phyloP scores from a whole-genome alignment of 2,888 invertebrate genomes.

The Catocala nupta region DNA sequence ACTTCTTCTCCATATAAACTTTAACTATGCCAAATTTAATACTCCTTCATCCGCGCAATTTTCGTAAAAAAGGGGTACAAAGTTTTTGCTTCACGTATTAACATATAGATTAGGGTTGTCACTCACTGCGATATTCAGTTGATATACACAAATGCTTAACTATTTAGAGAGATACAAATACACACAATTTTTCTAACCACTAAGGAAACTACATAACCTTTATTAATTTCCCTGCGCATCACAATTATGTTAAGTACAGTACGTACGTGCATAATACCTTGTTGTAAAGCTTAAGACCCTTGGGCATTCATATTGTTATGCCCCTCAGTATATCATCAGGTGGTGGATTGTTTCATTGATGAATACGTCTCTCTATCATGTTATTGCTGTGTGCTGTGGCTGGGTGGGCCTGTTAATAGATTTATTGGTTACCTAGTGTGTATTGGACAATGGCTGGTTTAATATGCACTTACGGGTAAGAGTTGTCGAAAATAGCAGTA shows the following conservation, averaged over 20 bases:
- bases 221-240: constrained; percentile 38
- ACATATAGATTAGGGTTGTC: too few relatives aligned
- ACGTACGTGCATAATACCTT: constrained; percentile 49
- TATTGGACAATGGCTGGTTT: constrained; percentile 18
- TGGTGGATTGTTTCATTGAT: constrained; percentile 54
- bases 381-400: constrained; percentile 35
- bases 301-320: constrained; percentile 42
- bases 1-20: too few relatives aligned
- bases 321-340: constrained; percentile 57
- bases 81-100: too few relatives aligned
- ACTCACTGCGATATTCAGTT: too few relatives aligned
- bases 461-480: background rate
- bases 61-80: too few relatives aligned
- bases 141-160: too few relatives aligned
- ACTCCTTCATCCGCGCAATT: too few relatives aligned
- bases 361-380: constrained; percentile 50
- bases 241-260: constrained; percentile 20
- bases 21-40: too few relatives aligned
- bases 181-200: too few relatives aligned
- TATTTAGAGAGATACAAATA: too few relatives aligned
- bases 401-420: constrained; percentile 39
- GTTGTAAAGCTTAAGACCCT: constrained; percentile 46
- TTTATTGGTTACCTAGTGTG: constrained; percentile 36
- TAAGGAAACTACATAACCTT: constrained; percentile 1
- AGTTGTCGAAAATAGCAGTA: background rate